Base-by-base conservation (phyloP, 2,113 vertebrate species). In the Caretta caretta region DNA sequence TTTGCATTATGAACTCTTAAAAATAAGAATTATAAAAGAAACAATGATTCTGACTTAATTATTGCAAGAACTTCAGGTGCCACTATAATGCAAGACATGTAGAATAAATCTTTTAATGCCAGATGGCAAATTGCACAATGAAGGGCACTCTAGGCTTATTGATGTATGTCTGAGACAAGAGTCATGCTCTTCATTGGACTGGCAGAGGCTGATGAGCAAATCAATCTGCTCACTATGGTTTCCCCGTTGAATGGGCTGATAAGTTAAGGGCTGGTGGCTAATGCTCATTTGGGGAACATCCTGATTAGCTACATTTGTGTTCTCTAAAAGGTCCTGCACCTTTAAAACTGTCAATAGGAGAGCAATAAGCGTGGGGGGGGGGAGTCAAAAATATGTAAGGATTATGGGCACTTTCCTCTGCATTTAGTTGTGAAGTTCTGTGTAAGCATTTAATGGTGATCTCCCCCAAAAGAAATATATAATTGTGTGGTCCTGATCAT, bases 271-370 rank as follows among this genome's bases (percentile, higher is more conserved):
- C 72, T 76, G 38, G 38, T 46, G 24, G 38, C 72, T n/a, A 91
- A 83, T 65, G 46, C 19, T 83, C 88, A 31, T 50, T 88, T 89
- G 87, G 78, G 56, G 80, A 94, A 94, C n/a, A 29, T 83, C 93
- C 42, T 84, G 93, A 83, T 49, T 62, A 57, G 49, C 53, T 89
- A 82, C 7, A 35, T 94, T 76, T 93, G 8, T 92, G 89, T 86
- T 78, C 27, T 84, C 35, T 57, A 48, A 90, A 94, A 91, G 78
- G 51, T 65, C 62, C 22, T 85, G 22, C 49, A 93, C 49, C 25
- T 91, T 92, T 93, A 80, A 50, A 88, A 87, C 65, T 88, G 46
- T 88, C 94, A 95, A 83, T 85, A 78, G 87, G 59, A 76, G 4
- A 80, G 4, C 72, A 78, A 89, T 94, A 86, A 88, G 56, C 53